Percentiles rank a stretch among this genome's conserved stretches.
Conservation (phyloP, 2,888 invertebrate species). For the Tigriopus californicus region DNA sequence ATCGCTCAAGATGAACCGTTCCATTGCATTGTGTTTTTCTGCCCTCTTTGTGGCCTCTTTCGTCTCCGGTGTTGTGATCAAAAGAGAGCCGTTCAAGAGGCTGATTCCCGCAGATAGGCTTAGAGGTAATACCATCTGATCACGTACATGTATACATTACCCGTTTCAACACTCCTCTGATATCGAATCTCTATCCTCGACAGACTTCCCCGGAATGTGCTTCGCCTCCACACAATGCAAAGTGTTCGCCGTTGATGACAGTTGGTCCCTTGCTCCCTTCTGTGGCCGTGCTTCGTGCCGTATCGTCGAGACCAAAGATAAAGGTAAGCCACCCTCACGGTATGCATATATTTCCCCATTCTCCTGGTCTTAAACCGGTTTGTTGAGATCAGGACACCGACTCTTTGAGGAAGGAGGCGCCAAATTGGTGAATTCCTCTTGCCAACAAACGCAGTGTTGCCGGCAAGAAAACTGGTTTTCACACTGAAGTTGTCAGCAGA, state of each 20-base stretch:
- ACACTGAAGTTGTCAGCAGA: too few relatives aligned
- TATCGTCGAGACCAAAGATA: conserved; percentile 20
- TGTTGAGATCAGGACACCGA: too few relatives aligned
- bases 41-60: conserved; percentile 36
- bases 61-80: conserved; percentile 32
- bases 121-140: conserved; percentile 42
- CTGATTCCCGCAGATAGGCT: conserved; percentile 74
- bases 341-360: neutral
- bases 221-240: conserved; percentile 77
- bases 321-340: neutral
- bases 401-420: too few relatives aligned
- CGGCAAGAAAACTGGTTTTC: too few relatives aligned
- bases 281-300: conserved; percentile 79
- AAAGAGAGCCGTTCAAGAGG: conserved; percentile 49
- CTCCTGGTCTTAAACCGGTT: neutral
- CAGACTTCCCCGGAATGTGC: conserved; percentile 76
- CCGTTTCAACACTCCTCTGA: neutral
- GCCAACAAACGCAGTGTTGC: neutral
- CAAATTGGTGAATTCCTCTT: too few relatives aligned
- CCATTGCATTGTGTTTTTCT: conserved; percentile 24
- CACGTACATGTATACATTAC: neutral
- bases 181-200: conserved; percentile 20
- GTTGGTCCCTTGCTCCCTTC: conserved; percentile 72
- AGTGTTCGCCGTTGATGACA: conserved; percentile 62
- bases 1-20: too few relatives aligned